These are phyloP conservation scores for Porites australiensis DNA, from an alignment of 64 coral and sea anemone species.

Conservation along the genomic window DNA sequence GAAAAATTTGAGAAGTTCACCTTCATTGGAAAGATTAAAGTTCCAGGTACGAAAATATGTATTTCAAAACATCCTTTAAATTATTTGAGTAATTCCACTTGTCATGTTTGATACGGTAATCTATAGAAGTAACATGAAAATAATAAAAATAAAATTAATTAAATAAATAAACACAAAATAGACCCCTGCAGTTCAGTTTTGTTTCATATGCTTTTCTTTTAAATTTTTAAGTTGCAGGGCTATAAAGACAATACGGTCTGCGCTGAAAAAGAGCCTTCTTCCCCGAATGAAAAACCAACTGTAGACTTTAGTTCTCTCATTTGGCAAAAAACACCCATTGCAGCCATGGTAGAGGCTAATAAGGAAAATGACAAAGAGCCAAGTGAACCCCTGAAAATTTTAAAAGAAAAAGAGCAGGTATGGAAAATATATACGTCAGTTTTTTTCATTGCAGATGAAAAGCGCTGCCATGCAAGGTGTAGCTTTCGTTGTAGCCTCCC, in stretches of 20 bases:
- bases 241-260: not conserved
- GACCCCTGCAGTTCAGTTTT: not conserved
- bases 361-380: not conserved
- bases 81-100: no score
- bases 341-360: not conserved
- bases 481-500: no score
- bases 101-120: no score
- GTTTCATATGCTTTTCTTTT: not conserved
- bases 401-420: not conserved
- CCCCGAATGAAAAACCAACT: not conserved
- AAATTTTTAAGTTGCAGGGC: not conserved
- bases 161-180: no score
- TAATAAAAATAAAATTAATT: no score
- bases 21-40: slow-evolving; percentile 40
- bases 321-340: slow-evolving; percentile 62
- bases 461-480: no score
- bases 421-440: not conserved
- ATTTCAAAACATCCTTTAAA: no score
- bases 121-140: no score
- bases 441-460: no score
- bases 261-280: not conserved
- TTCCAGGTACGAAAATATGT: not conserved
- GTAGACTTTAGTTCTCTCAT: slow-evolving; percentile 54
- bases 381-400: not conserved
- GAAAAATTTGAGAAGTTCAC: slow-evolving; percentile 10